Evolutionary conservation across 2,888 invertebrate genomes (phyloP), one percentile per base, ranked within the genome.

Genomic region (Eledona agricola): DNA sequence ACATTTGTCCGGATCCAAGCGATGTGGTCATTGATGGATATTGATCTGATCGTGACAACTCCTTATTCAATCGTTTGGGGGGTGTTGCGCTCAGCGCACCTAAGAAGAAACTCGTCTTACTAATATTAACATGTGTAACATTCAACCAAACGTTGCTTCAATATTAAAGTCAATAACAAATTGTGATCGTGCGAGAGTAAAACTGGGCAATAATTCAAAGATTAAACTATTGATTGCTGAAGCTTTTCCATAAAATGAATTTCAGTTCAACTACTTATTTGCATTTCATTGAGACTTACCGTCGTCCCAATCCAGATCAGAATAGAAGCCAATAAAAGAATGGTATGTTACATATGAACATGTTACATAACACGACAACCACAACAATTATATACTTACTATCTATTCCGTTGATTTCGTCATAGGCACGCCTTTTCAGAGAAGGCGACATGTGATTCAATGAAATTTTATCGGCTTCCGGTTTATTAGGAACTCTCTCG

Each of bases 321-420:
- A 81, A 77, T 81, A 81, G 77, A 80, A 81, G 80, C 81, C 80
- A 80, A 73, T 74, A 79, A 75, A 76, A 71, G n/a, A n/a, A n/a
- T n/a, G n/a, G n/a, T n/a, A n/a, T n/a, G n/a, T n/a, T n/a, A 72
- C 59, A 76, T 75, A 72, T 72, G 22, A 42, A 51, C 34, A 43
- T n/a, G 20, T 11, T 25, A 13, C 19, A 23, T 31, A 45, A 17
- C 5, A 32, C 9, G 13, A 19, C 28, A 34, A 45, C 12, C 5
- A 1, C 6, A 35, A 19, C 20, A 29, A 12, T n/a, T 12, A 7
- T 28, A 55, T 56, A 83, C 86, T 86, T 82, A 90, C 91, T 89
- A 81, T 93, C 92, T 69, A 90, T 84, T 55, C 92, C 93, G 77
- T 93, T 92, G 78, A 91, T 83, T 77, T 93, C 93, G 69, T 96